Base-by-base conservation (phyloP, 2,797 vertebrate genomes). In the Gouania willdenowi region DNA sequence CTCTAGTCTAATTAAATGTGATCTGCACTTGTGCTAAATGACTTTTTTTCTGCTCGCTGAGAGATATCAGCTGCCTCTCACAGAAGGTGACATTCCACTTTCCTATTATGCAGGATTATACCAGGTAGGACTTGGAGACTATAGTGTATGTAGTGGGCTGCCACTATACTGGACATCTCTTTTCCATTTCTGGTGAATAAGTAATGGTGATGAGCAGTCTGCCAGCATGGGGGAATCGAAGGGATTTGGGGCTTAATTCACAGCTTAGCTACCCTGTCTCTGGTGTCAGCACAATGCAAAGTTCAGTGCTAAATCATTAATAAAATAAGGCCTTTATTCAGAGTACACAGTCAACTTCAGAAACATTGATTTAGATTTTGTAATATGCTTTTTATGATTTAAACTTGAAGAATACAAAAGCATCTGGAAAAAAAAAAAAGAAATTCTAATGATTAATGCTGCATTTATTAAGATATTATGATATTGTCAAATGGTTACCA, bases 1-100 rank as follows among this genome's bases (percentile, higher is more conserved):
- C 86, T 83, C 79, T 82, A 79, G 66, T 88, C 87, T 89, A 91
- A 91, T 90, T 91, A 91, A 90, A 89, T 88, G 87, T 85, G 86
- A 90, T 90, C 86, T 88, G 81, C 78, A 83, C 87, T 89, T 80
- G 84, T 88, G 87, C 88, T 88, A 89, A 89, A 88, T 90, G 76
- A 86, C 88, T 86, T 89, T 89, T 83, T 71, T 55, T 42, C 45
- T 55, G 42, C 67, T 76, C 67, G 48, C 81, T 70, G 77, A 88
- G 81, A 81, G 82, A 84, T 87, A 87, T 87, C 83, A 80, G 83
- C 81, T 86, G 82, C 83, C 82, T 88, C 84, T 76, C 87, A 86
- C 81, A 87, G 87, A 88, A 90, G 88, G 88, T 91, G 89, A 90
- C 88, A 90, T 90, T 90, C 85, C 68, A 68, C 77, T 88, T 88